These are phyloP conservation scores for Psylliodes chrysocephalus DNA, from an alignment of 2,888 invertebrate species.

Conservation along the genomic window DNA sequence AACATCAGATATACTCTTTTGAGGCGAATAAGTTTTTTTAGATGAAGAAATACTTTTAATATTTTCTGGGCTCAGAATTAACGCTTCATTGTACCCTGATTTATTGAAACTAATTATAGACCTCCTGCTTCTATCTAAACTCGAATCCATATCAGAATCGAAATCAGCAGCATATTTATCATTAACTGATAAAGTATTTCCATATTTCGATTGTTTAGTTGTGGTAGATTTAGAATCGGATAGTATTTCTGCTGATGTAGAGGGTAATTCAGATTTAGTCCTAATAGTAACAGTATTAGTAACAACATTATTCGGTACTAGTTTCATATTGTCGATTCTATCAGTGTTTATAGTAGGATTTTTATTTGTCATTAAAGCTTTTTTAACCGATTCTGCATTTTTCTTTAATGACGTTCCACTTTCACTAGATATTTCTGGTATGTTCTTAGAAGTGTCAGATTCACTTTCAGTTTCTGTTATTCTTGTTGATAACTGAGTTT, in stretches of 20 bases:
- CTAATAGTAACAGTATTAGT: slow-evolving; percentile 2
- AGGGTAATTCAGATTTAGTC: background rate
- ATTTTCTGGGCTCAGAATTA: slow-evolving; percentile 17
- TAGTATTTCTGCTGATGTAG: background rate
- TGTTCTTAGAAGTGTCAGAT: slow-evolving; percentile 63
- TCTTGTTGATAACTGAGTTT: slow-evolving; percentile 18
- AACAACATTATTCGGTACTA: slow-evolving; percentile 15
- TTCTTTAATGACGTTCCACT: slow-evolving; percentile 48
- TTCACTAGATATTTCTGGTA: slow-evolving; percentile 62
- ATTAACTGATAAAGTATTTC: slow-evolving; percentile 1
- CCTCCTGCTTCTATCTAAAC: slow-evolving; percentile 25
- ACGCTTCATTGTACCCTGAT: slow-evolving; percentile 19
- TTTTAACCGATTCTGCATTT: slow-evolving; percentile 40
- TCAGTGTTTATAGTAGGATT: slow-evolving; percentile 39
- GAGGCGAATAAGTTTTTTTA: background rate
- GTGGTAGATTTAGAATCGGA: slow-evolving; percentile 5
- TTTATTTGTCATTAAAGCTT: slow-evolving; percentile 20
- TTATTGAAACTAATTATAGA: slow-evolving; percentile 37
- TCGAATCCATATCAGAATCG: slow-evolving; percentile 28
- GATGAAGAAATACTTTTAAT: background rate
- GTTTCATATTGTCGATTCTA: slow-evolving; percentile 40
- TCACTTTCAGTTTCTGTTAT: slow-evolving; percentile 51
- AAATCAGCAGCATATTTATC: slow-evolving; percentile 37
- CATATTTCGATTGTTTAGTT: background rate
- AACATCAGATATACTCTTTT: background rate